Base-by-base conservation (phyloP, 2,797 vertebrate genomes). In the Mustela erminea region DNA sequence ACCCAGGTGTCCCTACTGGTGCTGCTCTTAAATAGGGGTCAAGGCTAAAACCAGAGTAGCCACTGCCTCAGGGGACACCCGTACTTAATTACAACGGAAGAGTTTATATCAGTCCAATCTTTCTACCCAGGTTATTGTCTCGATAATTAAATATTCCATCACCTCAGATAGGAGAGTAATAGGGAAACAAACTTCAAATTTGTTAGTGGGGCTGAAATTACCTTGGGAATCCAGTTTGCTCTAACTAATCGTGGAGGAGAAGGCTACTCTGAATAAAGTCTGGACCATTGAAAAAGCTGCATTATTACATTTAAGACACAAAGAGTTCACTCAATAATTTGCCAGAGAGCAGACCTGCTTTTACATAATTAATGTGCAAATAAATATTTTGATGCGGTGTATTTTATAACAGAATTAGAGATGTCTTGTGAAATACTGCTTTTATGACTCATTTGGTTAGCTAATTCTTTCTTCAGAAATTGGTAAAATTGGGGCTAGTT, bases 211-310 rank as follows among this genome's bases (percentile, higher is more conserved):
- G 25, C 13, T 88, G 60, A 93, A 94, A 89, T 89, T 93, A 88
- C 90, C 64, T 91, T 93, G 72, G 96, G 70, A 93, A 74, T 68
- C 18, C 29, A 75, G 35, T 82, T 92, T 89, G 29, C 62, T 93
- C 68, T 70, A 94, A 64, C 43, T 64, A 93, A 66, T 78, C 66
- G 5, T 2, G 35, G 23, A 90, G 6, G 32, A 84, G n/a, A 83
- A 84, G 58, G 20, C 29, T 82, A 78, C 46, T 85, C 43, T 93
- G 84, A 89, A 87, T 41, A 18, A 96, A 77, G 27, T 43, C 56
- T 49, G 43, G 72, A 88, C 84, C 46, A 38, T n/a, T 82, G 68
- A 35, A 91, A 96, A 91, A 93, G 52, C n/a, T 70, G 6, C 81
- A 49, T 60, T 60, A 66, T 32, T 85, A 87, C 4, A 93, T 9